Base-by-base conservation (phyloP, 2,888 invertebrate genomes). In the Oscheius onirici region DNA sequence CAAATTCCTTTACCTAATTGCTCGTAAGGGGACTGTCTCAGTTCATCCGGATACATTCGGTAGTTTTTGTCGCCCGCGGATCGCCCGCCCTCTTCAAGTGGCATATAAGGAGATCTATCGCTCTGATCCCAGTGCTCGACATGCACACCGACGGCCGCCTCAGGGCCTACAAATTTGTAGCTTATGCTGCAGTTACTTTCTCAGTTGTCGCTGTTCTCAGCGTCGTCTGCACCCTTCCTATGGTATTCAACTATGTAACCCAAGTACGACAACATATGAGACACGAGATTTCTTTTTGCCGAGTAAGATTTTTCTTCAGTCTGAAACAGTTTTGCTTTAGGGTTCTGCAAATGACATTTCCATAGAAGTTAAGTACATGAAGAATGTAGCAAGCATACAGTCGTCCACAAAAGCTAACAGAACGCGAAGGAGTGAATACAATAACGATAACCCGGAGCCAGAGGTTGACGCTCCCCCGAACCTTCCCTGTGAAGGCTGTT, bases 291-390 rank as follows among this genome's bases (percentile, higher is more conserved):
- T 69, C 71, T 28, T 79, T 77, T 69, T 79, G 79, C 72, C 77
- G 77, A 73, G 79, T 79, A 54, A 24, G 49, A 41, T 24, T 40
- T 20, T 24, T 67, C 34, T 52, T 58, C 55, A 26, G 10, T 11
- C 34, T 6, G 11, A n/a, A 40, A 22, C 34, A 3, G 40, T 13
- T 0, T 34, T 40, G 6, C 69, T 77, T 65, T 71, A 84, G 83
- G 84, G 84, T 58, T 84, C 84, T 34, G 84, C 84, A 43, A 83
- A 84, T 74, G 84, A 84, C 73, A 84, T 84, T 74, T 83, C 75
- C 74, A 76, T 78, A 40, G 84, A 84, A 66, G 83, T 84, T 49
- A 82, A 80, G 75, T 81, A 82, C 72, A 81, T 84, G 81, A 84
- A 84, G 73, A 68, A 74, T 13, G 66, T 69, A 41, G 26, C 24